Percentiles rank a stretch among this genome's conserved stretches.
phyloP scores from a whole-genome alignment of 2,797 vertebrate species.

The Crypturellus tataupa region DNA sequence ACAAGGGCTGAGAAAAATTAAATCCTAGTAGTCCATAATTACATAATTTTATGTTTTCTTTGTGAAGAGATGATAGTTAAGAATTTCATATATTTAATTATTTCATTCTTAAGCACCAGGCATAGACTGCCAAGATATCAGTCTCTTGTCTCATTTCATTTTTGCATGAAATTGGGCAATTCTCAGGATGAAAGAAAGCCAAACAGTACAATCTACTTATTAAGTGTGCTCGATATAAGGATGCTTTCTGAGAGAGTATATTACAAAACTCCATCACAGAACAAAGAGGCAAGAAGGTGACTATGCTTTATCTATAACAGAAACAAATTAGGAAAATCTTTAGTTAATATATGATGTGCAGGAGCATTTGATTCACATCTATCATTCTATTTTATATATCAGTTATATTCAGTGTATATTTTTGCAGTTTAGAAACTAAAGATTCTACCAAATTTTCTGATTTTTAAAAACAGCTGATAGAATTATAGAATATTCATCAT shows the following conservation, averaged over 20 bases:
- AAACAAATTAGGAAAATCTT: neutral
- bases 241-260: neutral
- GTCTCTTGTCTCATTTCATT: constrained; percentile 5
- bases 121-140: neutral
- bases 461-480: neutral
- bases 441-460: neutral
- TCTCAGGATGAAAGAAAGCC: neutral
- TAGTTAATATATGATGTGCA: neutral
- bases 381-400: neutral
- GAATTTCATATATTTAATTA: neutral
- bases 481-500: constrained; percentile 2
- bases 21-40: constrained; percentile 11
- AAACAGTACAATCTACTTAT: neutral
- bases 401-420: neutral
- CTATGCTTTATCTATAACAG: neutral
- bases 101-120: neutral
- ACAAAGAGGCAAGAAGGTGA: neutral
- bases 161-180: neutral
- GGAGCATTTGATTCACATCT: neutral
- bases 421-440: neutral
- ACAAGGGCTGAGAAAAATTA: constrained; percentile 27
- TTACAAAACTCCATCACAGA: neutral
- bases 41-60: constrained; percentile 31
- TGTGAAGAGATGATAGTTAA: neutral
- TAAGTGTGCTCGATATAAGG: neutral